Evolutionary conservation across 53 echinoderm and acorn worm species (phyloP).

Genomic region (Henricia sp.): DNA sequence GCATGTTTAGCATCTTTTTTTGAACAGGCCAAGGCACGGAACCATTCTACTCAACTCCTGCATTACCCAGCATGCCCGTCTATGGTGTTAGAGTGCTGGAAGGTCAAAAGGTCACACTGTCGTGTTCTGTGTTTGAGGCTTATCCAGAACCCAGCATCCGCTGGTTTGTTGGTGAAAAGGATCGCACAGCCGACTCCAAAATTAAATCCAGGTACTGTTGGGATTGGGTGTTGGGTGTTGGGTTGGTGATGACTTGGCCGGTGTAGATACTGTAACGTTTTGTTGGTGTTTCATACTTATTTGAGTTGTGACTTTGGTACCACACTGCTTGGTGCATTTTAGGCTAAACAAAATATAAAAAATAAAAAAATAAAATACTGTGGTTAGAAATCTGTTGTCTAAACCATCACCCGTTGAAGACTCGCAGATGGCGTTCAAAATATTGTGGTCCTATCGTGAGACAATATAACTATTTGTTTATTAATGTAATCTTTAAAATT

Average conservation of each 20-base stretch:
- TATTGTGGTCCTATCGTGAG: not conserved
- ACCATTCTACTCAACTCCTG: not conserved
- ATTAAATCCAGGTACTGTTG: not conserved
- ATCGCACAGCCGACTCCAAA: not conserved
- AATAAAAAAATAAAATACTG: too few species aligned
- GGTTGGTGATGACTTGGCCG: too few species aligned
- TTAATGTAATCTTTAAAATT: not conserved
- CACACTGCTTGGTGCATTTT: too few species aligned
- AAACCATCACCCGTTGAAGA: not conserved
- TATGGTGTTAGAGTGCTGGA: not conserved
- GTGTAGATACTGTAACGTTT: too few species aligned
- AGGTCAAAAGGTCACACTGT: not conserved
- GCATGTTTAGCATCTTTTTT: too few species aligned
- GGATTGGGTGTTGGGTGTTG: too few species aligned
- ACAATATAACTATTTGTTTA: not conserved
- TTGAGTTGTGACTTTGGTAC: too few species aligned
- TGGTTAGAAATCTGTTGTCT: too few species aligned
- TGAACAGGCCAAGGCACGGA: constrained; percentile 1
- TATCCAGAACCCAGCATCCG: constrained; percentile 21
- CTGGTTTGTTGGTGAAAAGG: constrained; percentile 17
- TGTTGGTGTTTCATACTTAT: too few species aligned
- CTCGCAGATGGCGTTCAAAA: not conserved
- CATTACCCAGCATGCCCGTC: not conserved
- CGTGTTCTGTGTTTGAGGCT: constrained; percentile 2
- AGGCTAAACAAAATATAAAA: too few species aligned